phyloP scores from a whole-genome alignment of 2,888 invertebrate genomes.

The Macropis europaea region DNA sequence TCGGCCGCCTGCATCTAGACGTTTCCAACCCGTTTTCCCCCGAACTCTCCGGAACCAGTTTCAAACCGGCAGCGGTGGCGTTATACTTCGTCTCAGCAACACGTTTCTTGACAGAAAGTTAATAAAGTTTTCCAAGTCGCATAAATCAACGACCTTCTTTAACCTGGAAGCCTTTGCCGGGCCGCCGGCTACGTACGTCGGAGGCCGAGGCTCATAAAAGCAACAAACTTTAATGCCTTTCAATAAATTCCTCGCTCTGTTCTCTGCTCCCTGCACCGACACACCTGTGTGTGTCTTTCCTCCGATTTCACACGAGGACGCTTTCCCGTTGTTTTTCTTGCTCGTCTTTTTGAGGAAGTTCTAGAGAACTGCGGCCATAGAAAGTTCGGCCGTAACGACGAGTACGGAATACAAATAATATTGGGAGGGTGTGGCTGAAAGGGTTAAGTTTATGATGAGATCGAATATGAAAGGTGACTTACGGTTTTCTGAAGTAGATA shows the following conservation, averaged over 20 bases:
- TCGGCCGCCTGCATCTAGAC: slow-evolving; percentile 16
- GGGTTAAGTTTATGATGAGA: background rate
- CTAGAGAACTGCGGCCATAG: background rate
- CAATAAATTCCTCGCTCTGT: slow-evolving; percentile 62
- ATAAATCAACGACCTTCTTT: slow-evolving; percentile 72
- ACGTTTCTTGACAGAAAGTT: slow-evolving; percentile 70
- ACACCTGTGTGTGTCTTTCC: background rate
- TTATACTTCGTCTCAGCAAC: slow-evolving; percentile 55
- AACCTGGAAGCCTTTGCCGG: slow-evolving; percentile 39
- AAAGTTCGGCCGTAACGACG: background rate
- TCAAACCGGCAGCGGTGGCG: slow-evolving; percentile 5
- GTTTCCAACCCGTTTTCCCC: slow-evolving; percentile 38
- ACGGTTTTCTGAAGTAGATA: no score
- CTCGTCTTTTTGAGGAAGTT: slow-evolving; percentile 12
- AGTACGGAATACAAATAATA: slow-evolving; percentile 23
- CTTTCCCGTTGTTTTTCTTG: background rate
- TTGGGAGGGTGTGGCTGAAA: background rate
- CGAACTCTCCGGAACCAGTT: slow-evolving; percentile 2
- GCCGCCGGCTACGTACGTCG: slow-evolving; percentile 36
- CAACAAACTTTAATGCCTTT: slow-evolving; percentile 69
- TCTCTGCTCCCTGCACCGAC: background rate
- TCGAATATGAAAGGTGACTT: no score
- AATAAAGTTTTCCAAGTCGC: slow-evolving; percentile 73
- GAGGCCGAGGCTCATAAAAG: slow-evolving; percentile 51
- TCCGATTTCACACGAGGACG: slow-evolving; percentile 23